These are phyloP conservation scores for Pipistrellus nathusii DNA, from an alignment of 2,797 vertebrate genomes.

Conservation along the genomic window DNA sequence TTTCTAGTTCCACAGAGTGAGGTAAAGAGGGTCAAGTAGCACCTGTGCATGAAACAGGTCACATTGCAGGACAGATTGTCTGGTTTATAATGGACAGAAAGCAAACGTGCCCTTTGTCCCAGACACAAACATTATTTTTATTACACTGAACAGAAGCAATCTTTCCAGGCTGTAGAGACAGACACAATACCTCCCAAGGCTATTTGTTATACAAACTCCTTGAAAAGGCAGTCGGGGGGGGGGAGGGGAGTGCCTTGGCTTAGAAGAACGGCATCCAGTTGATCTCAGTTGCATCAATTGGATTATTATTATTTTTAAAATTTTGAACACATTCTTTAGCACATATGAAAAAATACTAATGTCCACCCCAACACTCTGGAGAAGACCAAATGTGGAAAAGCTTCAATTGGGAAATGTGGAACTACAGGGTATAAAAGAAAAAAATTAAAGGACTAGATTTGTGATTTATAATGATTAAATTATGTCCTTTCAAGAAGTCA, in stretches of 20 bases:
- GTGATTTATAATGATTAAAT: background rate
- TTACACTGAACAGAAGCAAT: constrained; percentile 22
- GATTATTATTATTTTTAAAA: background rate
- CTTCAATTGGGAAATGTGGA: background rate
- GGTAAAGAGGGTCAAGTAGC: background rate
- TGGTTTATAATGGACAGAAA: background rate
- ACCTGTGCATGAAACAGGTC: background rate
- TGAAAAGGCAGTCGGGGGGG: background rate
- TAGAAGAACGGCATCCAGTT: background rate
- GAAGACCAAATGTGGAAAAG: background rate
- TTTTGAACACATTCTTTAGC: background rate
- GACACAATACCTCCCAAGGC: background rate
- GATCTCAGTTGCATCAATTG: background rate
- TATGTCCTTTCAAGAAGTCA: background rate
- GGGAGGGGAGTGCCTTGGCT: background rate
- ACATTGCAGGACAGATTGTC: background rate
- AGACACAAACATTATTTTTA: background rate
- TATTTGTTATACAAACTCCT: background rate
- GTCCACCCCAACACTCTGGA: background rate
- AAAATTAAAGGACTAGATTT: background rate
- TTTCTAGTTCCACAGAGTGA: background rate
- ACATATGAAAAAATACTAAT: background rate
- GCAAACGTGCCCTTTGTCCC: background rate
- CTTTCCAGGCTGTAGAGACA: background rate
- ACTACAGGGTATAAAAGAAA: background rate